Percentiles rank a stretch among this genome's conserved stretches.
Conservation (phyloP, 2,888 invertebrate genomes). For the Nomada flava region DNA sequence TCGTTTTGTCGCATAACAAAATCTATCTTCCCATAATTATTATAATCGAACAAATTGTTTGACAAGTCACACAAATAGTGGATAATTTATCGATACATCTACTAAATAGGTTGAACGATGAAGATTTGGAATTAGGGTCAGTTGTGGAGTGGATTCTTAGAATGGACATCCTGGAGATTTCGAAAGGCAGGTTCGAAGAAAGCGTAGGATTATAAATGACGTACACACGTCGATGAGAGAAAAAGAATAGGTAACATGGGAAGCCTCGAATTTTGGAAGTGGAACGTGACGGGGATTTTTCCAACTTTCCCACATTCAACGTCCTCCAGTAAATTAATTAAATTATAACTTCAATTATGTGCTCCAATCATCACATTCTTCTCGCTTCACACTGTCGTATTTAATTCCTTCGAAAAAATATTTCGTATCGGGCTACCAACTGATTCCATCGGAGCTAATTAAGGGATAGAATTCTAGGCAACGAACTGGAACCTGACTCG, state of each 20-base stretch:
- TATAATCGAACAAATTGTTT: too few species aligned
- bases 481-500: slow-evolving; percentile 3
- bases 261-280: neutral
- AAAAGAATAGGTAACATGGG: neutral
- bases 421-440: neutral
- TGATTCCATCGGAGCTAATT: slow-evolving; percentile 31
- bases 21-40: too few species aligned
- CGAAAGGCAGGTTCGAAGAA: neutral
- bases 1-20: too few species aligned
- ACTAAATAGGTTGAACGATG: neutral
- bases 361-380: neutral
- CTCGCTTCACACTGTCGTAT: neutral
- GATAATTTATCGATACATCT: neutral
- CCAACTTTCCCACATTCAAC: neutral
- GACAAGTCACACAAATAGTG: neutral
- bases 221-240: neutral
- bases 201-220: neutral
- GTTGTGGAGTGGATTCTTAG: neutral
- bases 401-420: slow-evolving; percentile 1
- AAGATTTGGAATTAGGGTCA: neutral
- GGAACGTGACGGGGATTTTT: neutral
- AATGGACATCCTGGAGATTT: neutral
- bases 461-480: slow-evolving; percentile 31
- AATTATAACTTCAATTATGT: neutral
- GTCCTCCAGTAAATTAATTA: too few species aligned